Conservation (phyloP, 2,113 vertebrate species). For the Ardeotis arabs region DNA sequence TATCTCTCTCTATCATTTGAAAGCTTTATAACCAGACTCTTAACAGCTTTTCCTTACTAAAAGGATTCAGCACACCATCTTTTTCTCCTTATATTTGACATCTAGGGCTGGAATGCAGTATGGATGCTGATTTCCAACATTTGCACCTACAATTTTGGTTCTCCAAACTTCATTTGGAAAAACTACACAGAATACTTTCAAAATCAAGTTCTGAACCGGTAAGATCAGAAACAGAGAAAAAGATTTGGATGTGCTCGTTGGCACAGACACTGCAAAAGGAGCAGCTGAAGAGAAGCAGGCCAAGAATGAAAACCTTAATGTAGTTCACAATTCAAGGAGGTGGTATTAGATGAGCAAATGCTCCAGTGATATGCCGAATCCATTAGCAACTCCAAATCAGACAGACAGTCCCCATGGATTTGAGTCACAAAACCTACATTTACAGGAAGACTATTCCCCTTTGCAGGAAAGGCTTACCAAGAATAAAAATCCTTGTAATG, state of each 20-base stretch:
- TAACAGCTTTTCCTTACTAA: background rate
- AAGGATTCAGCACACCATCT: background rate
- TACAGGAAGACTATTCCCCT: slow-evolving; percentile 35
- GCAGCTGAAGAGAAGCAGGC: background rate
- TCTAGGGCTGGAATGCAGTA: background rate
- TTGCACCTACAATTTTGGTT: background rate
- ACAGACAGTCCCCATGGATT: slow-evolving; percentile 12
- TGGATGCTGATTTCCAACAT: background rate
- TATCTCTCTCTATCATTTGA: background rate
- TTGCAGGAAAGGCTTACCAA: slow-evolving; percentile 25
- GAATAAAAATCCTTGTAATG: slow-evolving; percentile 46
- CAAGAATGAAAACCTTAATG: background rate
- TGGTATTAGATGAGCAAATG: slow-evolving; percentile 2
- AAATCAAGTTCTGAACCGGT: background rate
- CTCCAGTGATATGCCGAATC: background rate
- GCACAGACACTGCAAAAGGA: background rate
- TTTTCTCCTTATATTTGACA: background rate
- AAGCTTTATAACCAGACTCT: background rate
- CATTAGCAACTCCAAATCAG: slow-evolving; percentile 31
- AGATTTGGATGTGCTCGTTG: background rate
- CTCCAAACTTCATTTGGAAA: background rate
- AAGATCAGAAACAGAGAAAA: background rate
- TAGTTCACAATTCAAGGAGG: background rate
- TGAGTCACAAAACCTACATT: slow-evolving; percentile 42
- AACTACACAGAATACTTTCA: background rate